phyloP scores from a whole-genome alignment of 2,888 invertebrate species.

The Rhingia campestris region DNA sequence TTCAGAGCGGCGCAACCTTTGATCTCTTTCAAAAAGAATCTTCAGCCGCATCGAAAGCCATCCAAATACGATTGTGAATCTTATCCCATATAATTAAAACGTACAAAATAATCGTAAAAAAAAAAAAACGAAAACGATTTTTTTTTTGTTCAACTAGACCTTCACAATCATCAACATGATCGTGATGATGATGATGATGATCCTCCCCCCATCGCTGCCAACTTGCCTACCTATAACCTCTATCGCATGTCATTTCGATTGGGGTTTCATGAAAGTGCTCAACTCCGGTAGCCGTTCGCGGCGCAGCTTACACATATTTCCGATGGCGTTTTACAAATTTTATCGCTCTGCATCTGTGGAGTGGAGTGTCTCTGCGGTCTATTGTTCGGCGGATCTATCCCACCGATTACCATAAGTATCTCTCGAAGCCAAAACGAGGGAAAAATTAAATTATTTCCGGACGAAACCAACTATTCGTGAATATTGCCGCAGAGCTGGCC shows the following conservation, averaged over 20 bases:
- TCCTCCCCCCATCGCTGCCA: conserved; percentile 3
- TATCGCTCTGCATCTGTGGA: conserved; percentile 33
- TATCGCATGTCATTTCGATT: conserved; percentile 49
- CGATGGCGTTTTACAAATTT: conserved; percentile 61
- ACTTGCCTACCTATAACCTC: not conserved
- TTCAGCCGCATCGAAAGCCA: too few relatives aligned
- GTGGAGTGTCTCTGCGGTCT: conserved; percentile 32
- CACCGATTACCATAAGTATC: conserved; percentile 53
- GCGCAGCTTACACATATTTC: conserved; percentile 5
- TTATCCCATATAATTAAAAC: conserved; percentile 40
- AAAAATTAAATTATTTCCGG: conserved; percentile 53
- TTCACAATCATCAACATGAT: conserved; percentile 27
- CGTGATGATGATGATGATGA: not conserved
- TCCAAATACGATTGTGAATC: conserved; percentile 27
- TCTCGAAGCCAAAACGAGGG: conserved; percentile 9
- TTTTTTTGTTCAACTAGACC: conserved; percentile 28
- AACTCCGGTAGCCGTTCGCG: conserved; percentile 61
- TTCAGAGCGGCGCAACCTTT: conserved; percentile 28
- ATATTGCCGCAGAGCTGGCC: conserved; percentile 10
- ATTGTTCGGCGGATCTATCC: not conserved
- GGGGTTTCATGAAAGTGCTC: conserved; percentile 46
- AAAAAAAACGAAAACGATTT: conserved; percentile 20
- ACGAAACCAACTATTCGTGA: not conserved
- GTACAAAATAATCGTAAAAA: conserved; percentile 11
- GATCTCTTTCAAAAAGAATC: conserved; percentile 15